These are phyloP conservation scores for Aphrophora alni DNA, from an alignment of 2,888 invertebrate genomes.

Conservation along the genomic window DNA sequence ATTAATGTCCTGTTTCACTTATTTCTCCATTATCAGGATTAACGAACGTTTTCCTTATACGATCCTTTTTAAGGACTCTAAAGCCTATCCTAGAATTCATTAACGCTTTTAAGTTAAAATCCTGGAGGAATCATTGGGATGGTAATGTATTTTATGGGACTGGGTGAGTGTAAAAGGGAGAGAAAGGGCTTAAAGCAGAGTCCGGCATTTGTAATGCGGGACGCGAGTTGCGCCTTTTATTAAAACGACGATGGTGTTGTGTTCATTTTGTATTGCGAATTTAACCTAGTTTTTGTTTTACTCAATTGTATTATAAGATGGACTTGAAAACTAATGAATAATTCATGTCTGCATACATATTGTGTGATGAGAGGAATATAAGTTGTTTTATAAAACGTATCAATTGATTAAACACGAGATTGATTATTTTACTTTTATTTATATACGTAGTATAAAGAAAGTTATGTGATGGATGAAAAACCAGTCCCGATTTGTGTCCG, in stretches of 20 bases:
- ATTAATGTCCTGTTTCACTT: neutral
- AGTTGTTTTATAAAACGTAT: too few species aligned
- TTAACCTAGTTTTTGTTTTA: neutral
- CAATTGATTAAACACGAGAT: too few species aligned
- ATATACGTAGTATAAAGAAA: too few species aligned
- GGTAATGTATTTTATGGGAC: neutral
- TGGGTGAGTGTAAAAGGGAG: neutral
- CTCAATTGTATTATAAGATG: too few species aligned
- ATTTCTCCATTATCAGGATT: neutral
- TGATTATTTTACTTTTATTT: too few species aligned
- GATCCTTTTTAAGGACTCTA: neutral
- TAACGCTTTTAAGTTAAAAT: neutral
- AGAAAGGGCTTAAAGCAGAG: neutral
- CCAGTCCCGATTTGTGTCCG: too few species aligned
- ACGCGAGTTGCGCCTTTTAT: neutral
- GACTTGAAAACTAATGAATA: too few species aligned
- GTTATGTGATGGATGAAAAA: too few species aligned
- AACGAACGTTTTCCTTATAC: neutral
- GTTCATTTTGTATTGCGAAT: neutral
- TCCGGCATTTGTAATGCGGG: neutral
- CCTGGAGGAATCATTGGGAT: neutral
- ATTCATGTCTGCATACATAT: too few species aligned
- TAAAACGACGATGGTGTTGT: neutral
- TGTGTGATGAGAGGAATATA: too few species aligned
- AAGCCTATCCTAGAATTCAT: neutral